phyloP scores from a whole-genome alignment of 2,888 invertebrate genomes.

The Laothoe populi region DNA sequence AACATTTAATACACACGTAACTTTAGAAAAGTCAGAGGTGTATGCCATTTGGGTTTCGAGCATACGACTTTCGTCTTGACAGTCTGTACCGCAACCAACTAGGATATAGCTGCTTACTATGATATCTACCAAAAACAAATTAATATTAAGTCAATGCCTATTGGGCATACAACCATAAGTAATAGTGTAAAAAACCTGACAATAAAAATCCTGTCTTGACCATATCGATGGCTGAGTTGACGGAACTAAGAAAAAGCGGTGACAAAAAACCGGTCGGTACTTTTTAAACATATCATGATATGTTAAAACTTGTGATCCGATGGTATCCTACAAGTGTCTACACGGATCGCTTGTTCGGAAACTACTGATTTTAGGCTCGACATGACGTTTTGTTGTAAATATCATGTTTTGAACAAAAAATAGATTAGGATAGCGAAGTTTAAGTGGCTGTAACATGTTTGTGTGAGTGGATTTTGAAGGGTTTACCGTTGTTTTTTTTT shows the following conservation, averaged over 20 bases:
- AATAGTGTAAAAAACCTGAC: not conserved
- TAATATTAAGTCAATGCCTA: too few relatives aligned
- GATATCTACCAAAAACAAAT: too few relatives aligned
- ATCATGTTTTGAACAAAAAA: slow-evolving; percentile 23
- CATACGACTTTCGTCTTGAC: too few relatives aligned
- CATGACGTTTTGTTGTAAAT: slow-evolving; percentile 25
- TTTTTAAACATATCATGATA: slow-evolving; percentile 10
- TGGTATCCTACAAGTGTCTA: slow-evolving; percentile 57
- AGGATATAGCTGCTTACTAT: too few relatives aligned
- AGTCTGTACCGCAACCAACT: too few relatives aligned
- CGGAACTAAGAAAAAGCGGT: not conserved
- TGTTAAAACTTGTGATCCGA: slow-evolving; percentile 53
- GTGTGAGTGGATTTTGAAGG: not conserved
- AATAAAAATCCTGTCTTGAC: not conserved
- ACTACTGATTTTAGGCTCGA: slow-evolving; percentile 19
- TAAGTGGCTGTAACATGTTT: not conserved
- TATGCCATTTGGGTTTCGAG: too few relatives aligned
- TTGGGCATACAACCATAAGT: not conserved
- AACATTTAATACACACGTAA: too few relatives aligned
- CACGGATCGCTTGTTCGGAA: slow-evolving; percentile 16
- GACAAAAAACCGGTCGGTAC: slow-evolving; percentile 30
- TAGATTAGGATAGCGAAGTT: not conserved
- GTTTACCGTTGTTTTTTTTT: not conserved
- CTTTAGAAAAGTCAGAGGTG: too few relatives aligned
- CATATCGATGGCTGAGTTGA: not conserved